phyloP scores from a whole-genome alignment of 1,140 invertebrate genomes.

The Tetraneura akinire region DNA sequence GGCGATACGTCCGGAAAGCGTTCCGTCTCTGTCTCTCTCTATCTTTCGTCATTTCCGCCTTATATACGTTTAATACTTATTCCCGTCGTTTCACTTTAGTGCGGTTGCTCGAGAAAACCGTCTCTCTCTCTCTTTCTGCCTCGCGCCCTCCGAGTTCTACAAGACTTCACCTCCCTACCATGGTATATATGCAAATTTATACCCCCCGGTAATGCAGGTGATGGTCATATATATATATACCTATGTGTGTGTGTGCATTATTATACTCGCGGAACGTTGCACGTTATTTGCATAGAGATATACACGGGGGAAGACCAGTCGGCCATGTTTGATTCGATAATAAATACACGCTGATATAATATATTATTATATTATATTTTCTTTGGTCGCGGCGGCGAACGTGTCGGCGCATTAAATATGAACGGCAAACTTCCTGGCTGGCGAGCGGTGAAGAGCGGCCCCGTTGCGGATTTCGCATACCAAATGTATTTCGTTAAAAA shows the following conservation, averaged over 20 bases:
- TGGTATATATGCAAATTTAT: too few species aligned
- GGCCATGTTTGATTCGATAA: slow-evolving; percentile 46
- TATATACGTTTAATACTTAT: too few species aligned
- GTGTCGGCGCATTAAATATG: slow-evolving; percentile 50
- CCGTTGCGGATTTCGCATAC: slow-evolving; percentile 42
- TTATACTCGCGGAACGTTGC: slow-evolving; percentile 6
- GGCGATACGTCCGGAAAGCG: not conserved
- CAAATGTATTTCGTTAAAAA: slow-evolving; percentile 48
- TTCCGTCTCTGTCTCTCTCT: too few species aligned
- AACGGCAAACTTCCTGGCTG: slow-evolving; percentile 44
- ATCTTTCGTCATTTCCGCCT: too few species aligned
- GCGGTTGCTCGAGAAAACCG: too few species aligned
- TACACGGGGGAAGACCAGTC: not conserved
- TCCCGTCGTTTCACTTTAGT: too few species aligned
- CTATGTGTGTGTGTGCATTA: too few species aligned
- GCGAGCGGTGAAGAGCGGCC: not conserved
- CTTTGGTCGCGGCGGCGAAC: slow-evolving; percentile 29
- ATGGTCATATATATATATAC: too few species aligned
- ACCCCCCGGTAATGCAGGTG: too few species aligned
- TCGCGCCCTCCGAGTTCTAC: too few species aligned
- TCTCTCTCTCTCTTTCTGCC: not conserved
- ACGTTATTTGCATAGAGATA: slow-evolving; percentile 30
- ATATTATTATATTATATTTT: not conserved
- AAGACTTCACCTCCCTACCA: too few species aligned
- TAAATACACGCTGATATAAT: slow-evolving; percentile 40